Percentiles rank a stretch among this genome's conserved stretches.
phyloP scores from a whole-genome alignment of 2,888 invertebrate species.

The Pristionchus mayeri region DNA sequence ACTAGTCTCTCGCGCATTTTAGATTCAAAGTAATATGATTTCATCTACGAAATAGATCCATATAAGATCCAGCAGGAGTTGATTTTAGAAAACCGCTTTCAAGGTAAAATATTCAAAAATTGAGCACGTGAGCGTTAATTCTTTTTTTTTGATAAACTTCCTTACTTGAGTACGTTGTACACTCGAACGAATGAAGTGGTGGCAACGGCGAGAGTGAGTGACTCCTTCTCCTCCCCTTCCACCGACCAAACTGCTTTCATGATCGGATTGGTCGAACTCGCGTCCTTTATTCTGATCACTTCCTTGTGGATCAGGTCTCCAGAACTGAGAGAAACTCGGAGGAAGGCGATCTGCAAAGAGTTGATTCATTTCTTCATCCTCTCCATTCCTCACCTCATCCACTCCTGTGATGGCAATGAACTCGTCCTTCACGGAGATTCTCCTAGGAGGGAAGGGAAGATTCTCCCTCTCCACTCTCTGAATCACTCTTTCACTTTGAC shows the following conservation, averaged over 20 bases:
- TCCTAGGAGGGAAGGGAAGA: conserved; percentile 55
- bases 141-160: not conserved
- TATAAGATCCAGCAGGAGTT: too few relatives aligned
- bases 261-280: not conserved
- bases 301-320: conserved; percentile 23
- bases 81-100: too few relatives aligned
- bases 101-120: not conserved
- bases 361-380: too few relatives aligned
- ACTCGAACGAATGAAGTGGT: conserved; percentile 23
- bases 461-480: conserved; percentile 57
- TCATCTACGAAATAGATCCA: too few relatives aligned
- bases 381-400: conserved; percentile 50
- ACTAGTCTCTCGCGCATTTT: too few relatives aligned
- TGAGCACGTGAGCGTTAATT: not conserved
- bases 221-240: not conserved
- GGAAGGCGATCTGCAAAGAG: not conserved
- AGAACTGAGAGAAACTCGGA: not conserved
- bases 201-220: not conserved
- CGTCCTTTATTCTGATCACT: not conserved
- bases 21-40: too few relatives aligned
- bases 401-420: conserved; percentile 56
- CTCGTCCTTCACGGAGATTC: conserved; percentile 54
- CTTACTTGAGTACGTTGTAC: conserved; percentile 28
- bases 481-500: not conserved
- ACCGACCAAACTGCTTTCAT: conserved; percentile 25